These are phyloP conservation scores for Acanthurus leucopareius DNA, from an alignment of 2,797 vertebrate species.

Conservation along the genomic window DNA sequence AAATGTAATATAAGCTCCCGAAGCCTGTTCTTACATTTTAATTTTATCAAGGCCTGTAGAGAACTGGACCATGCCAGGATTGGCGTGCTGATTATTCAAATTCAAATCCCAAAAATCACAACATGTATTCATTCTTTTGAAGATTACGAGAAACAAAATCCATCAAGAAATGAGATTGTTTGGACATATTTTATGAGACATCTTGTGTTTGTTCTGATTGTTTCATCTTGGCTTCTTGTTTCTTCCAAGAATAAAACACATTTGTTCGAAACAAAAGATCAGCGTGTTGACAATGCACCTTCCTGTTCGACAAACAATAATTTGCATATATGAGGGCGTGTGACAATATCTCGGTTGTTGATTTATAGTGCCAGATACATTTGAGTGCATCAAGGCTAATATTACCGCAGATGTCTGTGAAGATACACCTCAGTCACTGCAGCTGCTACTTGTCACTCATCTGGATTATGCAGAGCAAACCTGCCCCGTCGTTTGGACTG, in stretches of 20 bases:
- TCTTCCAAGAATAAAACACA: not conserved
- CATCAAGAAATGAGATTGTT: not conserved
- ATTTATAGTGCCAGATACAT: not conserved
- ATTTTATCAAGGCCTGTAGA: not conserved
- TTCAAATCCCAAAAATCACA: conserved; percentile 5
- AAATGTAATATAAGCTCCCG: not conserved
- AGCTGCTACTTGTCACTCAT: conserved; percentile 18
- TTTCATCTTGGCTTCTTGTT: not conserved
- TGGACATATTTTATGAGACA: not conserved
- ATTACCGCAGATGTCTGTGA: conserved; percentile 16
- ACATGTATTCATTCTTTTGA: not conserved
- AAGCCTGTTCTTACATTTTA: not conserved
- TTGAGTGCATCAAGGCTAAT: not conserved
- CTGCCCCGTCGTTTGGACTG: not conserved
- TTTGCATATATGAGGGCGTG: conserved; percentile 2
- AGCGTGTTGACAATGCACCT: not conserved
- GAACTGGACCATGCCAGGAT: not conserved
- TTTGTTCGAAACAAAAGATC: conserved; percentile 7
- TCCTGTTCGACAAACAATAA: not conserved
- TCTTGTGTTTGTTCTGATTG: not conserved
- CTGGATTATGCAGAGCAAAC: conserved; percentile 4
- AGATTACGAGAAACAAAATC: not conserved
- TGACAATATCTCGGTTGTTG: conserved; percentile 5
- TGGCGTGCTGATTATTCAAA: not conserved
- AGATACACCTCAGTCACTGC: conserved; percentile 14